phyloP scores from a whole-genome alignment of 2,888 invertebrate genomes.

The Alsophila aescularia region DNA sequence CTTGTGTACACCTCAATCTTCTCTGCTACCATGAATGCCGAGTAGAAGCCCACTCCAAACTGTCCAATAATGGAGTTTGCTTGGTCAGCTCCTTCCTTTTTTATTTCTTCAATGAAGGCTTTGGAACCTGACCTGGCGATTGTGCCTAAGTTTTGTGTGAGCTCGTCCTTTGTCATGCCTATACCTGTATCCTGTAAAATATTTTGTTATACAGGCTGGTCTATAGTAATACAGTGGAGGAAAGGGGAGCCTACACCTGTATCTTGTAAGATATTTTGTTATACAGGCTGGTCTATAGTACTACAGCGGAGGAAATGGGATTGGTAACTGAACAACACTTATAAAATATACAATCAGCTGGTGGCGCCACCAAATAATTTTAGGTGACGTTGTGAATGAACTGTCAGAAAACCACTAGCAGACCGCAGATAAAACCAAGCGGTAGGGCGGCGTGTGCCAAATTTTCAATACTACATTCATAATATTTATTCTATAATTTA shows the following conservation, averaged over 20 bases:
- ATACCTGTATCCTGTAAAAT: constrained; percentile 92
- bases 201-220: background rate
- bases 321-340: too few relatives aligned
- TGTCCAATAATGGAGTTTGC: constrained; percentile 96
- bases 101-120: constrained; percentile 93
- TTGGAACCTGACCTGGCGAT: constrained; percentile 98
- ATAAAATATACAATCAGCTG: too few relatives aligned
- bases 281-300: too few relatives aligned
- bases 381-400: too few relatives aligned
- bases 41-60: constrained; percentile 99
- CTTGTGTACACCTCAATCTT: constrained; percentile 96
- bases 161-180: constrained; percentile 97
- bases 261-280: constrained; percentile 83
- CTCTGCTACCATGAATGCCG: constrained; percentile 98
- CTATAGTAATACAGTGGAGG: too few relatives aligned
- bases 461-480: too few relatives aligned
- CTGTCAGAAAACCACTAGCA: too few relatives aligned
- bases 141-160: constrained; percentile 95
- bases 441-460: too few relatives aligned
- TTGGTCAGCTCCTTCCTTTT: constrained; percentile 85
- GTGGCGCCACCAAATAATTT: too few relatives aligned
- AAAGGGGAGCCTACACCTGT: constrained; percentile 97
- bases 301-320: too few relatives aligned
- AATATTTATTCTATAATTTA: too few relatives aligned
- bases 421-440: too few relatives aligned